Evolutionary conservation across 2,888 invertebrate species (phyloP).

Genomic region (Dexiosoma caninum): DNA sequence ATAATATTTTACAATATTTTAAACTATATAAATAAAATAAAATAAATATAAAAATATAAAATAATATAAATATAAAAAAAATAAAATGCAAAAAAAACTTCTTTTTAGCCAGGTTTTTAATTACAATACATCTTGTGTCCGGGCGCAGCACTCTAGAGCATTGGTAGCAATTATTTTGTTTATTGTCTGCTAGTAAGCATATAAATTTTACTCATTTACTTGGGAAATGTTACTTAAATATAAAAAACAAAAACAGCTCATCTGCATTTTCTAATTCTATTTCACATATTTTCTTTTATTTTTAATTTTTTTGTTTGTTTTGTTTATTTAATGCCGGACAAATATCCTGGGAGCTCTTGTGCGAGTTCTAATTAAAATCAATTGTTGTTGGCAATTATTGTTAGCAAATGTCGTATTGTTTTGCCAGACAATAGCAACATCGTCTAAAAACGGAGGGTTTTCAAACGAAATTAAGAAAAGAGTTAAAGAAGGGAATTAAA

Average conservation of each 20-base stretch:
- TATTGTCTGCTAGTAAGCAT: constrained; percentile 18
- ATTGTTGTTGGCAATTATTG: constrained; percentile 55
- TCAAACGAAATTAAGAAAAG: constrained; percentile 3
- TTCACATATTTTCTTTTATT: constrained; percentile 33
- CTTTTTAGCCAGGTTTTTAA: too few species aligned
- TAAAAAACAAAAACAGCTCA: not conserved
- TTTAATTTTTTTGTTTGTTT: not conserved
- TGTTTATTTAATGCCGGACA: constrained; percentile 16
- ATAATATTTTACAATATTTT: too few species aligned
- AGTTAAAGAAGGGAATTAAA: constrained; percentile 18
- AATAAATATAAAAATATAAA: too few species aligned
- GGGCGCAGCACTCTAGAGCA: too few species aligned
- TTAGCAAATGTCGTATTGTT: too few species aligned
- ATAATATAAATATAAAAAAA: too few species aligned
- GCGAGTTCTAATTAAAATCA: constrained; percentile 63
- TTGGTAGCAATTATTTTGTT: constrained; percentile 5
- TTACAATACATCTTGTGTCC: too few species aligned
- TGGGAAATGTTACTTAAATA: constrained; percentile 30
- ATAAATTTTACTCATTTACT: constrained; percentile 44
- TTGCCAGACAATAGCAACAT: constrained; percentile 37
- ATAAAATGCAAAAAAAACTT: too few species aligned
- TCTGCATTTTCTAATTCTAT: not conserved
- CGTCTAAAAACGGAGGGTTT: not conserved
- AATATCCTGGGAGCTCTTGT: constrained; percentile 59
- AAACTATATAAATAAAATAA: too few species aligned